Conservation (phyloP, 2,888 invertebrate genomes). For the Caenorhabditis angaria region DNA sequence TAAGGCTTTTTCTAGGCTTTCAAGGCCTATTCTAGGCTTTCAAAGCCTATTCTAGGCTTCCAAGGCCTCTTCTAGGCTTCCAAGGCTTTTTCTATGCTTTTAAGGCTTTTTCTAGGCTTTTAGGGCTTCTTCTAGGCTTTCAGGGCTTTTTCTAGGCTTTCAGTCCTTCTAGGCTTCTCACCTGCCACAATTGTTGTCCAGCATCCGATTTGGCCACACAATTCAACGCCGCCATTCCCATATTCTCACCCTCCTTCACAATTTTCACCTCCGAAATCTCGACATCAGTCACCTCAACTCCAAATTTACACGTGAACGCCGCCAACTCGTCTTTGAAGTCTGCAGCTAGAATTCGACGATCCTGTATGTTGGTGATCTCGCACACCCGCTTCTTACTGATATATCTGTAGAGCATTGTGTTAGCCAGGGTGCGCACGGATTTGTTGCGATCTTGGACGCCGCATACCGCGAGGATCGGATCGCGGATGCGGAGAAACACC, state of each 20-base stretch:
- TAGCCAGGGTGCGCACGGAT: constrained; percentile 73
- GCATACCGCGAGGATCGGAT: constrained; percentile 73
- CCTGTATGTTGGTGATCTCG: constrained; percentile 61
- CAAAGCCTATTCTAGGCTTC: neutral
- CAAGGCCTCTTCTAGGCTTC: too few species aligned
- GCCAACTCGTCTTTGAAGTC: constrained; percentile 72
- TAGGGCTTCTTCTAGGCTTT: too few species aligned
- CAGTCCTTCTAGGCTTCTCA: constrained; percentile 1
- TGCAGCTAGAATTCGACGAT: constrained; percentile 49
- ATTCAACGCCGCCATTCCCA: constrained; percentile 56
- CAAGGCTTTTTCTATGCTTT: neutral
- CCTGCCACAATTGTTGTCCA: constrained; percentile 57
- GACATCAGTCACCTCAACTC: constrained; percentile 72
- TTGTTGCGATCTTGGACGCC: constrained; percentile 73
- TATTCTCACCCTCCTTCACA: constrained; percentile 66
- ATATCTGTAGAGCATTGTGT: constrained; percentile 73
- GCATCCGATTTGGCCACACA: constrained; percentile 57
- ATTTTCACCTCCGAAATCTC: constrained; percentile 72
- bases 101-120: neutral
- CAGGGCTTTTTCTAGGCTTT: neutral
- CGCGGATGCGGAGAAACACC: constrained; percentile 73
- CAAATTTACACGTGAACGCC: constrained; percentile 71
- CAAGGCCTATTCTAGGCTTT: neutral
- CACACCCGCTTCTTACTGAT: constrained; percentile 71
- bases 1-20: neutral